These are phyloP conservation scores for Gymnodraco acuticeps DNA, from an alignment of 2,797 vertebrate genomes.

Conservation along the genomic window DNA sequence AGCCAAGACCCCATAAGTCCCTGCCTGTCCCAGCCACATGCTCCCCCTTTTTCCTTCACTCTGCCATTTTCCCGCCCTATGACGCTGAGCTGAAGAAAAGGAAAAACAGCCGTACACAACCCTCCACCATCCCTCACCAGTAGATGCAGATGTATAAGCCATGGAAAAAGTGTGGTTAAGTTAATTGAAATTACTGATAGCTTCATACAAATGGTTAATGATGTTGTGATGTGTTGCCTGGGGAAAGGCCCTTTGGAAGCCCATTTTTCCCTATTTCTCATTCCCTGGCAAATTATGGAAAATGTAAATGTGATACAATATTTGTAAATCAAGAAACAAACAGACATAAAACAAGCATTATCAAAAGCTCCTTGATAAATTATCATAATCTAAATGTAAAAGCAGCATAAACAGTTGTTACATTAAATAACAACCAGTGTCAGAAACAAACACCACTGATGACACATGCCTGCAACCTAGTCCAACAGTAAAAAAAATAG, in stretches of 20 bases:
- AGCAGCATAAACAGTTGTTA: not conserved
- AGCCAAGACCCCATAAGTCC: slow-evolving; percentile 39
- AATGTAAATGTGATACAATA: too few species aligned
- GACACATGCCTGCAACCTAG: not conserved
- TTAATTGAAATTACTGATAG: too few species aligned
- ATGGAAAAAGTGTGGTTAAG: too few species aligned
- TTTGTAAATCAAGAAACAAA: too few species aligned
- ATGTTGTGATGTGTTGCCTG: too few species aligned
- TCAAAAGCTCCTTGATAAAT: not conserved
- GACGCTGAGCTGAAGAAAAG: slow-evolving; percentile 60
- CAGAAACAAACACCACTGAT: not conserved
- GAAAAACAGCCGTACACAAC: slow-evolving; percentile 38
- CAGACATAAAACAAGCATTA: too few species aligned
- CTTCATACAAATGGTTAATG: too few species aligned
- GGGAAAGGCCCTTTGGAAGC: too few species aligned
- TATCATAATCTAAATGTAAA: not conserved
- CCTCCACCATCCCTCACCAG: slow-evolving; percentile 10
- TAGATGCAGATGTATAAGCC: not conserved
- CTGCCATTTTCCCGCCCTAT: slow-evolving; percentile 82
- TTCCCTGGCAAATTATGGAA: too few species aligned
- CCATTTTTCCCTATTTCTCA: too few species aligned
- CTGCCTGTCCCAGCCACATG: slow-evolving; percentile 37
- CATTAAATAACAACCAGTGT: not conserved
- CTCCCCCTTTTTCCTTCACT: slow-evolving; percentile 37
- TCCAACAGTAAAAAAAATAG: not conserved